These are phyloP conservation scores for Liasis olivaceus DNA, from an alignment of 2,797 vertebrate genomes.

Conservation along the genomic window DNA sequence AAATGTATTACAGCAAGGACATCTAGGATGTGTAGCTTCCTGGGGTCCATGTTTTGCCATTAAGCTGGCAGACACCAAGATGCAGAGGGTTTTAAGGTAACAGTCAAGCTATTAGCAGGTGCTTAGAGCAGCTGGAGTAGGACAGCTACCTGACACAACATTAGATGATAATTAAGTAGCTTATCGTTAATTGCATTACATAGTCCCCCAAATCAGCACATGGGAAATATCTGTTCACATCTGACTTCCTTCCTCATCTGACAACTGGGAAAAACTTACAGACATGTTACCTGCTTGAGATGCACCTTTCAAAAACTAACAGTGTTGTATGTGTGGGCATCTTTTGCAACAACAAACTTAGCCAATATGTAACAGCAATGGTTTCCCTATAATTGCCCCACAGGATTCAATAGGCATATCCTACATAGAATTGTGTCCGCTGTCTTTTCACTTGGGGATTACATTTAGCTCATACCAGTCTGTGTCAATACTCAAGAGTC, in stretches of 20 bases:
- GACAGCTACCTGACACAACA: constrained; percentile 55
- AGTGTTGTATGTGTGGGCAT: accelerated
- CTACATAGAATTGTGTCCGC: neutral
- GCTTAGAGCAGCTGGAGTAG: constrained; percentile 60
- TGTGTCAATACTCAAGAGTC: neutral
- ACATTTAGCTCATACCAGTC: neutral
- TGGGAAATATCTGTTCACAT: constrained; percentile 31
- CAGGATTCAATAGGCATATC: neutral
- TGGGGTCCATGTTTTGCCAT: neutral
- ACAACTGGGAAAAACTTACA: neutral
- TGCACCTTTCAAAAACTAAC: neutral
- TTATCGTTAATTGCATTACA: constrained; percentile 63
- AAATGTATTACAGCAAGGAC: neutral
- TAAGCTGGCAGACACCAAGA: constrained; percentile 17
- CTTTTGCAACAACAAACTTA: neutral
- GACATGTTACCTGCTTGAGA: neutral
- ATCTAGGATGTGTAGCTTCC: neutral
- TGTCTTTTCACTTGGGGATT: neutral
- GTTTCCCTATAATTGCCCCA: neutral
- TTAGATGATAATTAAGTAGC: constrained; percentile 65
- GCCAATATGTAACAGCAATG: neutral
- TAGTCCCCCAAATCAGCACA: constrained; percentile 42
- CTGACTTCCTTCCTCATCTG: constrained; percentile 1
- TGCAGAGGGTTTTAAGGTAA: constrained; percentile 42
- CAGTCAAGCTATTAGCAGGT: constrained; percentile 53